Conservation (phyloP, 92 coral and sea anemone species). For the Paramuricea clavata region DNA sequence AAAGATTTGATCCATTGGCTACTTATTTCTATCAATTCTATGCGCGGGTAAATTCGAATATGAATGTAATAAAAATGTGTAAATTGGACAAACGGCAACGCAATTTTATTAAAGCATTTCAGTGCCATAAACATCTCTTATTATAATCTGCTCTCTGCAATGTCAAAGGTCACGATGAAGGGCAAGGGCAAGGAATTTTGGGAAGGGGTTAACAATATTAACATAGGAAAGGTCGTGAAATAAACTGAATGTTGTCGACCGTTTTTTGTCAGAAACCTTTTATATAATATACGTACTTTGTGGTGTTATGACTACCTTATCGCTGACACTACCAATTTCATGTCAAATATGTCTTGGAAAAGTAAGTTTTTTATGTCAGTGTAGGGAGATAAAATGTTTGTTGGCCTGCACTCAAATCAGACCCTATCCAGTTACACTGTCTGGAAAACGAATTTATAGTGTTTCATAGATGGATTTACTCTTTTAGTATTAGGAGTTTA, state of each 20-base stretch:
- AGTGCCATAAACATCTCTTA: no score
- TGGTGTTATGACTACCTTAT: conserved; percentile 71
- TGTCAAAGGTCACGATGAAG: conserved; percentile 52
- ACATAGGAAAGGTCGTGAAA: neutral
- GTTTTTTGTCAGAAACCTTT: neutral
- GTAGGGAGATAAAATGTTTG: no score
- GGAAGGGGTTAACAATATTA: conserved; percentile 31
- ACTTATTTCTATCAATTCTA: neutral
- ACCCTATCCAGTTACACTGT: neutral
- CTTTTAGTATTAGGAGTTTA: neutral
- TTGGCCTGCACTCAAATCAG: neutral
- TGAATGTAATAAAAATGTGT: neutral
- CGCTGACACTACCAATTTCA: conserved; percentile 95
- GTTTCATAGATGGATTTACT: neutral
- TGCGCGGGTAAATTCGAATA: conserved; percentile 15
- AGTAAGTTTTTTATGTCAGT: conserved; percentile 71
- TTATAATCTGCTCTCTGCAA: neutral
- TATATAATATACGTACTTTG: neutral
- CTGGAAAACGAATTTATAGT: neutral
- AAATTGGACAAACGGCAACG: neutral
- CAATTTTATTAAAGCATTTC: neutral
- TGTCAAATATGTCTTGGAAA: conserved; percentile 99
- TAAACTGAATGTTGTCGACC: neutral
- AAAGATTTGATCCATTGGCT: neutral
- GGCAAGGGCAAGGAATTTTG: conserved; percentile 40